Percentiles rank a stretch among this genome's conserved stretches.
phyloP scores from a whole-genome alignment of 2,888 invertebrate species.

The Drosophila hamatofila region DNA sequence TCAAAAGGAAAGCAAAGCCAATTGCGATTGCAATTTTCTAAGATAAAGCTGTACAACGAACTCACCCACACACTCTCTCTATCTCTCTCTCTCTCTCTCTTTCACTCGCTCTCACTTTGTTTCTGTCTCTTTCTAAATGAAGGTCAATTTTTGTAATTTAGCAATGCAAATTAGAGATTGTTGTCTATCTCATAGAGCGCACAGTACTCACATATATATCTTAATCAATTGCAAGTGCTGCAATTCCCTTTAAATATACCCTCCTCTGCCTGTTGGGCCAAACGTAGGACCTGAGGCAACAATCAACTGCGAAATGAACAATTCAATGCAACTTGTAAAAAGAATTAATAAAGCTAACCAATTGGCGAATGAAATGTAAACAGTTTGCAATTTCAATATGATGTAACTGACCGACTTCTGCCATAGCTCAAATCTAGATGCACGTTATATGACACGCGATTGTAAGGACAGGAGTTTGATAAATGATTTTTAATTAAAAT shows the following conservation, averaged over 20 bases:
- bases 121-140: not conserved
- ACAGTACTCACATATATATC: conserved; percentile 12
- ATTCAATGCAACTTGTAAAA: conserved; percentile 69
- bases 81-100: not conserved
- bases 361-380: conserved; percentile 63
- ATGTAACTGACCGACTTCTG: conserved; percentile 42
- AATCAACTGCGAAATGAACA: conserved; percentile 52
- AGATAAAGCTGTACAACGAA: conserved; percentile 21
- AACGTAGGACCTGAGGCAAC: conserved; percentile 7
- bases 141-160: conserved; percentile 26
- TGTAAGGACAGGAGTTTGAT: conserved; percentile 3
- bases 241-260: conserved; percentile 1
- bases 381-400: conserved; percentile 43
- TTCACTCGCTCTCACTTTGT: too few species aligned
- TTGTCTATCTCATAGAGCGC: conserved; percentile 5
- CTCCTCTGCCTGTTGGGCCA: conserved; percentile 1
- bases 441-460: conserved; percentile 77
- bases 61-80: not conserved
- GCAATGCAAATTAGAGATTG: conserved; percentile 47
- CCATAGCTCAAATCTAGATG: conserved; percentile 10
- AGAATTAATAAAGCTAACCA: conserved; percentile 55
- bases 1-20: conserved; percentile 21
- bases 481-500: not conserved
- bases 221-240: conserved; percentile 38
- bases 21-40: conserved; percentile 4